Base-by-base conservation (phyloP, 2,797 vertebrate species). In the Protonibea diacanthus region DNA sequence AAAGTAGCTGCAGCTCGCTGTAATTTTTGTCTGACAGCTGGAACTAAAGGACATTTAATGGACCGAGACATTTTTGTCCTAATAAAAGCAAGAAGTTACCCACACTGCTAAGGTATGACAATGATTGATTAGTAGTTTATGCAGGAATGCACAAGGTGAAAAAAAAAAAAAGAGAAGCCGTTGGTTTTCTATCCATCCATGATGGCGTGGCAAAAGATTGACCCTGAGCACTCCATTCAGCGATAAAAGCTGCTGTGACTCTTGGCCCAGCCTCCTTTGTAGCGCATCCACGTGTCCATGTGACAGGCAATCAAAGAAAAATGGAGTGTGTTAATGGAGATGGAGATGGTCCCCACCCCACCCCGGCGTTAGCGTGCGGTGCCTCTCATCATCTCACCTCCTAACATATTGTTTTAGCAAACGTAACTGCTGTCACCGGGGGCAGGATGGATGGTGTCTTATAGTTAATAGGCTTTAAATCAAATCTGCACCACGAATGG, bases 301-400 rank as follows among this genome's bases (percentile, higher is more conserved):
- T 94, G 93, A 93, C 92, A 89, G 91, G 86, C 93, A 94, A 95
- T 94, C 93, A 92, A 84, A n/a, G n/a, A 89, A 78, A 89, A 95
- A 93, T 94, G 91, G 92, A 95, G 89, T 84, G 80, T 3, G 80
- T 88, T 95, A 94, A 95, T 94, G 90, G 92, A 92, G 90, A 92
- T 88, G 88, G 80, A 91, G 89, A 87, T 80, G 81, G 74, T 59
- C 42, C 20, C 56, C 74, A 47, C 52, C 77, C 53, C 29, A 53
- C 71, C 47, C 55, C 75, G 51, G 2, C 6, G 11, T 55, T 68
- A n/a, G n/a, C 6, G 20, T 79, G 71, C 42, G 7, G 45, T 73
- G 74, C 84, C 81, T 81, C 89, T 86, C 86, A 83, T 92, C 91
- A 89, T 90, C 90, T 90, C 88, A 91, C 85, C 84, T 88, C 83